A percentile compares a stretch with the other conserved stretches of the same genome.
These are phyloP conservation scores for Rugalucina vietnamica DNA, from an alignment of 2,888 invertebrate species.

Conservation along the genomic window DNA sequence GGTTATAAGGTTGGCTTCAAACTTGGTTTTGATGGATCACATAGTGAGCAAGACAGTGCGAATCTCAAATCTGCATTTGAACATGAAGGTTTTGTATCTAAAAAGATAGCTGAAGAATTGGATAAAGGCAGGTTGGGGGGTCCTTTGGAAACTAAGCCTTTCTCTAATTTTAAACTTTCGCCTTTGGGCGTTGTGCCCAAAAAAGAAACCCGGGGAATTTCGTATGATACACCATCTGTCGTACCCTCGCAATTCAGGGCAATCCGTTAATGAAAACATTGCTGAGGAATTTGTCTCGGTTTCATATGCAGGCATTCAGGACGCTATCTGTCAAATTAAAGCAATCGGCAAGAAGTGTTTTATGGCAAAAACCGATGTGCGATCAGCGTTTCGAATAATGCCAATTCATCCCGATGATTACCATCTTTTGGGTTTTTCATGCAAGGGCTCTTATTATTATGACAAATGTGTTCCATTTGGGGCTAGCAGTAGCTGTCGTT, in stretches of 20 bases:
- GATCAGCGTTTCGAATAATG: constrained; percentile 16
- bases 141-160: background rate
- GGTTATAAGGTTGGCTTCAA: no score
- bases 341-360: background rate
- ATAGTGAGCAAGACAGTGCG: no score
- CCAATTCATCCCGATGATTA: constrained; percentile 16
- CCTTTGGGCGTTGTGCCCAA: constrained; percentile 29
- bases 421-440: constrained; percentile 23
- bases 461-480: constrained; percentile 29
- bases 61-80: no score
- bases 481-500: constrained; percentile 7
- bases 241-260: background rate
- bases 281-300: background rate
- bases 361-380: constrained; percentile 40
- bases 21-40: no score
- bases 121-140: background rate
- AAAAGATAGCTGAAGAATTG: background rate
- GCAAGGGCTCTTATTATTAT: constrained; percentile 23
- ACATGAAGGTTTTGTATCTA: no score
- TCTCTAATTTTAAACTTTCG: background rate
- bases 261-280: constrained; percentile 15
- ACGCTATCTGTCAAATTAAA: background rate
- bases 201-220: background rate
- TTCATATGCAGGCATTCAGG: background rate
- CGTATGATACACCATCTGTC: constrained; percentile 26